Conservation (phyloP, 2,113 vertebrate genomes). For the Prietella phreatophila region DNA sequence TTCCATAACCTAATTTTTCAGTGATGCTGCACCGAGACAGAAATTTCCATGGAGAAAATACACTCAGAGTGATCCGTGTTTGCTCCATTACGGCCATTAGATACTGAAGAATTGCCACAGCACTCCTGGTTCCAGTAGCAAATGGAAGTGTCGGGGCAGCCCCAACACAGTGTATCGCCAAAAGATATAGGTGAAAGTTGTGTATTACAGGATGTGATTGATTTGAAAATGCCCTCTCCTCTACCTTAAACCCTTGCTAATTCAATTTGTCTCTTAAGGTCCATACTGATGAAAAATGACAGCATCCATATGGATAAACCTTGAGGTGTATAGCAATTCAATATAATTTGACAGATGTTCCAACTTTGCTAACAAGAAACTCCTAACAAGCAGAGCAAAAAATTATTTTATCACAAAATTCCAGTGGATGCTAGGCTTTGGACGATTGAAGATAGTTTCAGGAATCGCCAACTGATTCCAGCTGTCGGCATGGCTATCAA, state of each 20-base stretch:
- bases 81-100: not conserved
- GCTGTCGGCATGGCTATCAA: not conserved
- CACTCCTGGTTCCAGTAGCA: not conserved
- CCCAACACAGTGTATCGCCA: not conserved
- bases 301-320: not conserved
- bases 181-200: not conserved
- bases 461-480: not conserved
- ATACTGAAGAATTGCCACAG: constrained; percentile 1
- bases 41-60: constrained; percentile 16
- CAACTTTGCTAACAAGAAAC: not conserved
- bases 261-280: not conserved
- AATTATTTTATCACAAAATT: not conserved
- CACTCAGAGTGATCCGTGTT: not conserved
- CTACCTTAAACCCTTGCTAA: not conserved
- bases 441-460: not conserved
- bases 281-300: not conserved
- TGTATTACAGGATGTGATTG: constrained; percentile 10
- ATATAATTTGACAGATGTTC: not conserved
- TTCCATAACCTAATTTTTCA: constrained; percentile 26
- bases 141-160: not conserved
- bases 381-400: not conserved
- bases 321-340: not conserved
- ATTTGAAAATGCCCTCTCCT: not conserved
- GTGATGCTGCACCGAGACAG: constrained; percentile 16
- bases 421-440: not conserved